Evolutionary conservation across 2,888 invertebrate species (phyloP), one percentile per base, ranked within the genome.

Genomic region (Lasioglossum malachurum): DNA sequence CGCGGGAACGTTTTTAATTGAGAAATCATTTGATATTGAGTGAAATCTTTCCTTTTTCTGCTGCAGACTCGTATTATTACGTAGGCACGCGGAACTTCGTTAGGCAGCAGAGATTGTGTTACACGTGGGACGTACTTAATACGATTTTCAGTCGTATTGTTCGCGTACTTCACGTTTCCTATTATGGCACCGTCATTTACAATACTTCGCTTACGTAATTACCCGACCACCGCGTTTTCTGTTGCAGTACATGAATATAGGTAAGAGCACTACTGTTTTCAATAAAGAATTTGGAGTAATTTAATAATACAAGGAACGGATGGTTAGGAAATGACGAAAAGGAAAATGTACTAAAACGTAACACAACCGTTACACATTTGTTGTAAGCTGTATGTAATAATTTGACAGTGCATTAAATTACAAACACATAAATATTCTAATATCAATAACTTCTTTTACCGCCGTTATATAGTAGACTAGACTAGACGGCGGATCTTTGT

Each of bases 1-100:
- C 46, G 84, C 74, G 78, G 74, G 80, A 86, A 84, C 78, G 80
- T 83, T 82, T 83, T 80, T 35, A 87, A 38, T 85, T 82, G 77
- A 78, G 86, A 91, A 91, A 88, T 41, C 49, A 74, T 80, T 85
- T 41, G 41, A 49, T 72, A 80, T 57, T 44, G 41, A 35, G 81
- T 72, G 85, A 87, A 84, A 90, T 80, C 60, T 74, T 80, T 81
- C 38, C 49, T 69, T 79, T 78, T 71, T 44, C 14, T 14, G 44
- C n/a, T 60, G 81, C 53, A n/a, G 27, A 80, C 77, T 77, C 35
- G 38, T 31, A 72, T 75, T 38, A 85, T 91, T 90, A 89, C 91
- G 87, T 87, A 10, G 38, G 41, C 41, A 89, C 71, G 80, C 87
- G 90, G 91, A 91, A 91, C 91, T 80, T 60, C 53, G 60, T 53